These are phyloP conservation scores for Panopea generosa DNA, from an alignment of 2,888 invertebrate species.

Conservation along the genomic window DNA sequence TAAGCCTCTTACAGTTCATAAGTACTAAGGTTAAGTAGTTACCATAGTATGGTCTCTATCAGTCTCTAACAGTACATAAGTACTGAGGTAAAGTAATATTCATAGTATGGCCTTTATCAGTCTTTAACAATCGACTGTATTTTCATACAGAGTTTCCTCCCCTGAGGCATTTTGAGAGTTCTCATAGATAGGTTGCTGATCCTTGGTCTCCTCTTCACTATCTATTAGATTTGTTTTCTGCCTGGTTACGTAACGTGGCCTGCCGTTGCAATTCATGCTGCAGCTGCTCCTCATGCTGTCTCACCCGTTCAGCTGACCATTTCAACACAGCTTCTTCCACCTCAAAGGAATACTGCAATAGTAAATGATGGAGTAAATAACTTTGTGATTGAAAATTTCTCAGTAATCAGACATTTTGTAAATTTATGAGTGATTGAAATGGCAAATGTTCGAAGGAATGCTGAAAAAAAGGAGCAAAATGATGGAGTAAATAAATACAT, in stretches of 20 bases:
- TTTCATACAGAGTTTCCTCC: constrained; percentile 46
- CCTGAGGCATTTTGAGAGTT: background rate
- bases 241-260: constrained; percentile 20
- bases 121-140: constrained; percentile 20
- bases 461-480: too few species aligned
- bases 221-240: constrained; percentile 21
- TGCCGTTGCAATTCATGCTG: constrained; percentile 42
- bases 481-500: too few species aligned
- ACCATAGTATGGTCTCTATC: too few species aligned
- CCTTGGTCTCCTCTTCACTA: constrained; percentile 26
- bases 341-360: constrained; percentile 78
- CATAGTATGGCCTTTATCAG: too few species aligned
- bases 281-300: constrained; percentile 62
- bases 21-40: too few species aligned
- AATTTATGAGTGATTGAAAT: too few species aligned
- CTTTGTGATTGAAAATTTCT: too few species aligned
- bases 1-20: too few species aligned
- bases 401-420: too few species aligned
- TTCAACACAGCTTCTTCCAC: constrained; percentile 79
- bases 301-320: constrained; percentile 77
- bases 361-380: background rate
- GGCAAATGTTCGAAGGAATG: too few species aligned
- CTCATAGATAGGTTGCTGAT: constrained; percentile 17
- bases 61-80: too few species aligned
- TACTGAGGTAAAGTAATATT: too few species aligned